Evolutionary conservation across 2,888 invertebrate species (phyloP), one percentile per base, ranked within the genome.

Genomic region (Heliconius ismenius): DNA sequence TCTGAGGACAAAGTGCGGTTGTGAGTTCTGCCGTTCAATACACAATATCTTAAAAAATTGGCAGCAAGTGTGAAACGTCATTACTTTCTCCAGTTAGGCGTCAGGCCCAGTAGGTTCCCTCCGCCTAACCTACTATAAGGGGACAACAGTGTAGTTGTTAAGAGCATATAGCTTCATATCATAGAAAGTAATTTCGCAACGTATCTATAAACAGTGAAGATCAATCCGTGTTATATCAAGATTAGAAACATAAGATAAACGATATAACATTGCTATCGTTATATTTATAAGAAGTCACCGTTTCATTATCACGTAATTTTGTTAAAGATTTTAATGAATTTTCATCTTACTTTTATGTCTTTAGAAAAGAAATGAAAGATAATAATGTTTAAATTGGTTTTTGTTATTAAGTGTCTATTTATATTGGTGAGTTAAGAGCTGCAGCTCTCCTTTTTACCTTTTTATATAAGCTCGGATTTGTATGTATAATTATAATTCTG

Each of bases 251-350:
- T 70, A 24, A 54, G 72, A 76, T 78, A 79, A 76, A 54, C 72
- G 9, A 49, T 65, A 43, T 4, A 54, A 26, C 11, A 69, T 13
- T 49, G 74, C 39, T 73, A 76, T 74, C 75, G 70, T 11, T 74
- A 67, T 39, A 28, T 73, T 78, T 77, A 79, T 78, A 79, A 74
- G 76, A 65, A 75, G 70, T 58, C 54, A 72, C 70, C 77, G 82
- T 82, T 82, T 77, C 81, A 79, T 21, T 10, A 68, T 81, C 89
- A 86, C 87, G 88, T 87, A 89, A 79, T 86, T 70, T n/a, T 43
- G 36, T 68, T 36, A 73, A 77, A 78, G 78, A 75, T 78, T 82
- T 81, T 75, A 74, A 72, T 76, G 43, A 64, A 74, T 69, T 69
- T 73, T 70, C 60, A 79, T 81, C 79, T 68, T 26, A 65, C 77